A percentile compares a stretch with the other conserved stretches of the same genome.
These are phyloP conservation scores for Cantharis rufa DNA, from an alignment of 2,888 invertebrate genomes.

Conservation along the genomic window DNA sequence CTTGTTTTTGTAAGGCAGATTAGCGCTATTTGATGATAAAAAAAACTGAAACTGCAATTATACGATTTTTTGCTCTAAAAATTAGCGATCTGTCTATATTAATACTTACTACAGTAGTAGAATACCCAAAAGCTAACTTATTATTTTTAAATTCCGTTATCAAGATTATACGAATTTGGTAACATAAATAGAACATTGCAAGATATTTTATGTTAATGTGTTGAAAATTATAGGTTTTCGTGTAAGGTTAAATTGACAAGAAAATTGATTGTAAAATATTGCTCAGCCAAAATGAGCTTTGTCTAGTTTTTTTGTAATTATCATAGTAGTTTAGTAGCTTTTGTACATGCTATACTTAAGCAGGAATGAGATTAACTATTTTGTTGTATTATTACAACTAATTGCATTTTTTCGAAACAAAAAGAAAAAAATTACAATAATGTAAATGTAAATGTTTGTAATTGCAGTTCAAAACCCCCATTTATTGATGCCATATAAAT, in stretches of 20 bases:
- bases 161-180: neutral
- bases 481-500: neutral
- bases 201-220: conserved; percentile 5
- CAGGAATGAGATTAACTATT: neutral
- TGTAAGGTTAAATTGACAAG: conserved; percentile 1
- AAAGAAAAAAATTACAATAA: neutral
- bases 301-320: neutral
- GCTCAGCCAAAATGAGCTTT: neutral
- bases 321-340: neutral
- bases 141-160: neutral
- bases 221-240: conserved; percentile 7
- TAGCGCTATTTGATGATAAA: too few species aligned
- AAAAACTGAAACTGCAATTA: too few species aligned
- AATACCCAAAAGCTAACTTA: neutral
- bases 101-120: neutral
- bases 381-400: neutral
- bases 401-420: neutral
- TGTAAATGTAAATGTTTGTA: neutral
- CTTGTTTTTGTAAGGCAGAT: too few species aligned
- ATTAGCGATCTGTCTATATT: neutral
- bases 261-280: neutral
- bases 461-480: neutral
- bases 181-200: neutral
- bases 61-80: neutral
- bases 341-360: neutral